phyloP scores from a whole-genome alignment of 2,888 invertebrate genomes.

The Acronicta psi region DNA sequence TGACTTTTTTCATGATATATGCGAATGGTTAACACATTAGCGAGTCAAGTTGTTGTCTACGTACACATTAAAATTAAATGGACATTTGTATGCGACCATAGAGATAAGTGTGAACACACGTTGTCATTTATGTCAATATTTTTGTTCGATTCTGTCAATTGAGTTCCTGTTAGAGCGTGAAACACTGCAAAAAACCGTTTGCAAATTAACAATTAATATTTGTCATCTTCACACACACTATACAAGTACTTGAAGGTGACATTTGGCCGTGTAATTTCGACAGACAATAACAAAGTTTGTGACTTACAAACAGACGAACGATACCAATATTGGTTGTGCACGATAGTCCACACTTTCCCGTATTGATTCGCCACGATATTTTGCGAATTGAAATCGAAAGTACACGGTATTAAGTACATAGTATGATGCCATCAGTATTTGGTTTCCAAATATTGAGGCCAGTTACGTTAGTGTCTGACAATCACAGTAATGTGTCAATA shows the following conservation, averaged over 20 bases:
- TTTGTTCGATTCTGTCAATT: constrained; percentile 28
- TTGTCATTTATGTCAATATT: constrained; percentile 43
- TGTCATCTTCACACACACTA: constrained; percentile 13
- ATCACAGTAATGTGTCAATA: constrained; percentile 2
- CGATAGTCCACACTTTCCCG: constrained; percentile 23
- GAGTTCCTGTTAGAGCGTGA: constrained; percentile 33
- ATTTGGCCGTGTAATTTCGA: constrained; percentile 31
- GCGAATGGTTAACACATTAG: constrained; percentile 41
- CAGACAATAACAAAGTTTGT: constrained; percentile 36
- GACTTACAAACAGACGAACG: constrained; percentile 24
- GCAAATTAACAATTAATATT: constrained; percentile 17
- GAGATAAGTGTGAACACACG: constrained; percentile 44
- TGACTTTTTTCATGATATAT: constrained; percentile 29
- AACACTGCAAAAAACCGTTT: constrained; percentile 23
- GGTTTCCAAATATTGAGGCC: constrained; percentile 27
- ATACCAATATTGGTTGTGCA: constrained; percentile 34
- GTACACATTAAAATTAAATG: constrained; percentile 28
- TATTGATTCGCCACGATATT: constrained; percentile 26
- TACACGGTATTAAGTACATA: constrained; percentile 25
- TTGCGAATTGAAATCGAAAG: constrained; percentile 39
- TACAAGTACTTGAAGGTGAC: constrained; percentile 34
- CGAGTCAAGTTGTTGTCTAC: constrained; percentile 23
- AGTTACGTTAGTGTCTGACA: not conserved
- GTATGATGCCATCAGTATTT: constrained; percentile 19
- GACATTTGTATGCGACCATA: constrained; percentile 23